Evolutionary conservation across 1,140 invertebrate genomes (phyloP), one percentile per base, ranked within the genome.

Genomic region (Drosophila azteca): DNA sequence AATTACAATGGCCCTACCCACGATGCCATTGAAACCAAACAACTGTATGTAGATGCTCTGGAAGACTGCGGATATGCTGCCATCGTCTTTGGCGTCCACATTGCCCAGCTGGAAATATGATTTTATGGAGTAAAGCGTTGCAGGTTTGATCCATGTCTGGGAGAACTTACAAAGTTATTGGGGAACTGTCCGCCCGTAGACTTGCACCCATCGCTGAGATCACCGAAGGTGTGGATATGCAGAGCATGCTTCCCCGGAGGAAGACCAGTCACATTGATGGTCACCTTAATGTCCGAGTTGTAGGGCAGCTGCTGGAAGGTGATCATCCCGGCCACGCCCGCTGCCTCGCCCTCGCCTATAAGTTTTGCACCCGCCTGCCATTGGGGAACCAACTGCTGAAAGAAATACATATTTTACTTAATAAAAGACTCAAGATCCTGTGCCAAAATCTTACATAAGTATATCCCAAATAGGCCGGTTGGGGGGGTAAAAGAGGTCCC

Each of bases 201-300:
- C 31, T 92, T 92, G 66, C 93, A 94, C 72, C 94, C 94, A 67
- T 95, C 93, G 31, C 93, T 93, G n/a, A 94, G 80, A 79, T 96
- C 95, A 0, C 96, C 96, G 77, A 93, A 94, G 62, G 94, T 92
- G 88, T 97, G 96, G 20, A 97, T 93, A 85, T 97, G 96, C 71
- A 97, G 95, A 0, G 96, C 96, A 91, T 97, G 96, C 67, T 93
- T 73, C 6, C 94, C 94, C 4, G 93, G 91, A 0, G 92, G 90
- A 31, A 96, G 69, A 8, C 94, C 94, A 2, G 87, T 92, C 9
- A 95, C 92, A 74, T 94, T 93, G 9, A 95, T 94, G 2, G 91
- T 92, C 13, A 95, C 88, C 29, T 82, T 79, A 4, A 94, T 92
- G 22, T 92, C 92, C 43, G 88, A 90, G n/a, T 82, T 90, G 45